Conservation (phyloP, 2,888 invertebrate genomes). For the Strigamia transsilvanica region DNA sequence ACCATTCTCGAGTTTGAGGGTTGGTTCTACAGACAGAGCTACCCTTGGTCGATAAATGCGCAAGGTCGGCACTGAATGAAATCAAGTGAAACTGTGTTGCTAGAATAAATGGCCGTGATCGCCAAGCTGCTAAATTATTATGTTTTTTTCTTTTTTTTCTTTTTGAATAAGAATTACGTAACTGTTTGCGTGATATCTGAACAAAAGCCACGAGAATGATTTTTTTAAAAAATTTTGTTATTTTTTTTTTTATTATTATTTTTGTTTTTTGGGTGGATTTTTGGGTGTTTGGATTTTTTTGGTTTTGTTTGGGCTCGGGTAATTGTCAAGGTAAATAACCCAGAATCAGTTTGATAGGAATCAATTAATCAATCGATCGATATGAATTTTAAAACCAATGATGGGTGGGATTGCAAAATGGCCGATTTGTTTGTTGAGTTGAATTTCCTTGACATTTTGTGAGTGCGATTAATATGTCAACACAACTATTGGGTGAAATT, state of each 20-base stretch:
- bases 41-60: slow-evolving; percentile 1
- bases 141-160: neutral
- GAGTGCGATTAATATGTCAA: too few species aligned
- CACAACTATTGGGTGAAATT: too few species aligned
- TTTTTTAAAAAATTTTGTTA: neutral
- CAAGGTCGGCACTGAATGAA: neutral
- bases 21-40: neutral
- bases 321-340: neutral
- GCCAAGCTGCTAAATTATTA: neutral
- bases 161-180: neutral
- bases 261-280: too few species aligned
- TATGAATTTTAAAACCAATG: too few species aligned
- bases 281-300: too few species aligned
- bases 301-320: neutral
- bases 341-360: too few species aligned
- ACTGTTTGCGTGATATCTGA: neutral
- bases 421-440: neutral
- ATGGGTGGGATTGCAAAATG: neutral
- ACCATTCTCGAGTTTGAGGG: neutral
- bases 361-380: neutral
- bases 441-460: too few species aligned
- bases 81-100: neutral
- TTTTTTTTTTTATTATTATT: too few species aligned
- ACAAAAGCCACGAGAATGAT: neutral
- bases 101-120: neutral